Percentiles rank a stretch among this genome's conserved stretches.
These are phyloP conservation scores for Lasiommata megera DNA, from an alignment of 2,888 invertebrate genomes.

Conservation along the genomic window DNA sequence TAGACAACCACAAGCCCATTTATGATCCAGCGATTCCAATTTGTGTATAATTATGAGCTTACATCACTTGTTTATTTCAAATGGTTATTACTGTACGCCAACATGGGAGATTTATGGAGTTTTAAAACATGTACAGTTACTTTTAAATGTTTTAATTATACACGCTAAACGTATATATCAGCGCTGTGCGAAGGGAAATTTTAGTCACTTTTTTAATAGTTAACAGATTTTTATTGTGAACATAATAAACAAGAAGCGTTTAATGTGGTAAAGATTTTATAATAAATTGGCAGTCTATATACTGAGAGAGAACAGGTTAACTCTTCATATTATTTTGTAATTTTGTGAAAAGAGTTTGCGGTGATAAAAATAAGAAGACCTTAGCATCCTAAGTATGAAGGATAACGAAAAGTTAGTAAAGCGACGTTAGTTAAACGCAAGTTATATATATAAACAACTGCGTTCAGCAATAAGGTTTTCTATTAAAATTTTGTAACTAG, in stretches of 20 bases:
- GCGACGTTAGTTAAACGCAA: too few species aligned
- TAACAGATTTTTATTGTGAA: neutral
- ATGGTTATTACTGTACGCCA: constrained; percentile 40
- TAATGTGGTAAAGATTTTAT: too few species aligned
- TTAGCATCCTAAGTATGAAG: too few species aligned
- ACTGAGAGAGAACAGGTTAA: too few species aligned
- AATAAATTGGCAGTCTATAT: too few species aligned
- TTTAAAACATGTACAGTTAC: constrained; percentile 49
- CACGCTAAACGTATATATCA: constrained; percentile 5
- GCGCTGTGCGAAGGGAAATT: neutral
- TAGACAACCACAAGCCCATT: constrained; percentile 45
- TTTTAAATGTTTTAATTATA: constrained; percentile 38
- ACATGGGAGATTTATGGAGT: constrained; percentile 50
- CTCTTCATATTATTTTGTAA: too few species aligned
- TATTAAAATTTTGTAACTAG: too few species aligned
- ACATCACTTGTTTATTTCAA: constrained; percentile 55
- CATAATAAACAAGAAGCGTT: neutral
- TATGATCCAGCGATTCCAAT: constrained; percentile 51
- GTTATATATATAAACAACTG: too few species aligned
- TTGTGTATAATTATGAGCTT: constrained; percentile 60
- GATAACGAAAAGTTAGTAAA: too few species aligned
- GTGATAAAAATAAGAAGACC: too few species aligned
- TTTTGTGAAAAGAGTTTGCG: too few species aligned
- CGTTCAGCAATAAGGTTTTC: too few species aligned
- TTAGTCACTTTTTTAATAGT: neutral